Evolutionary conservation across 2,797 vertebrate species (phyloP).

Genomic region (Etheostoma nigrum): DNA sequence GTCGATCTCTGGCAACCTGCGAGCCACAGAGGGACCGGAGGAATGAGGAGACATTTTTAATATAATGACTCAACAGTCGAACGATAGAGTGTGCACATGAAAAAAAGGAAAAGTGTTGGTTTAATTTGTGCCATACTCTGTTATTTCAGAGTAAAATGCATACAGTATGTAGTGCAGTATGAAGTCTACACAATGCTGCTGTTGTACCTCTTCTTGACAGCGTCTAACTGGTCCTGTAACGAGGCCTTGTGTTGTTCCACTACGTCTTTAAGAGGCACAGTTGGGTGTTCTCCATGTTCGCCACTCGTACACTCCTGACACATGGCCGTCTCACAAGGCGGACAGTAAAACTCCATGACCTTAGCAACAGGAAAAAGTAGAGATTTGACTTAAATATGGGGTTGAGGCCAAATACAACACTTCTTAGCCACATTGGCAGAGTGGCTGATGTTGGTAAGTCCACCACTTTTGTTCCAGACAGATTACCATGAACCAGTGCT

Average conservation of each 20-base stretch:
- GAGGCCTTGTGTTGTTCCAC: slow-evolving; percentile 97
- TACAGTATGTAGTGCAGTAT: neutral
- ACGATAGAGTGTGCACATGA: neutral
- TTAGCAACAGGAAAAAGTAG: slow-evolving; percentile 54
- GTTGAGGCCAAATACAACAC: neutral
- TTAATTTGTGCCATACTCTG: neutral
- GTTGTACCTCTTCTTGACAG: slow-evolving; percentile 92
- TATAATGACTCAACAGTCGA: neutral
- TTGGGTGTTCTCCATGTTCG: slow-evolving; percentile 94
- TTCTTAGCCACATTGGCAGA: neutral
- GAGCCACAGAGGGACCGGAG: neutral
- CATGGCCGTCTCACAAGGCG: slow-evolving; percentile 97
- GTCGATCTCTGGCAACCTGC: slow-evolving; percentile 95
- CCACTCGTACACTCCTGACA: slow-evolving; percentile 95
- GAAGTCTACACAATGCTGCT: neutral
- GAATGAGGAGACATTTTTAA: neutral
- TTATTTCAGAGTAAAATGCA: neutral
- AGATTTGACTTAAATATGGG: slow-evolving; percentile 11
- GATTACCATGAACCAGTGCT: neutral
- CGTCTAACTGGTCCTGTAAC: slow-evolving; percentile 91
- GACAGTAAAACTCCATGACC: slow-evolving; percentile 99
- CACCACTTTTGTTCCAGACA: too few relatives aligned
- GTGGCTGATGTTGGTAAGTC: neutral
- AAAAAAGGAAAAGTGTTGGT: neutral
- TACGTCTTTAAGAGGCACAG: slow-evolving; percentile 94